Conservation (phyloP, 2,888 invertebrate species). For the Gandaritis pyraliata region DNA sequence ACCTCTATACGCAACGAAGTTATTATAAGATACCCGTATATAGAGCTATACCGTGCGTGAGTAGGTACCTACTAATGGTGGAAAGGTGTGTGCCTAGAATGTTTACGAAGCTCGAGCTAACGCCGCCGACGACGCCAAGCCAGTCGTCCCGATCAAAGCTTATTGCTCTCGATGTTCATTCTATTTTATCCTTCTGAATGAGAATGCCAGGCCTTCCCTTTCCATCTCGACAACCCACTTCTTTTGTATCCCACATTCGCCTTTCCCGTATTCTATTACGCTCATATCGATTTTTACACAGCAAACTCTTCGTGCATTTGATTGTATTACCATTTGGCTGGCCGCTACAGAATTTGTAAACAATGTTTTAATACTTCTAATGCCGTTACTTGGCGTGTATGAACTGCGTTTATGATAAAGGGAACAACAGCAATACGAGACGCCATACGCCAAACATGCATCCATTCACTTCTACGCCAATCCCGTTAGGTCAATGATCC, state of each 20-base stretch:
- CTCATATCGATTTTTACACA: neutral
- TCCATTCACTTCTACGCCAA: constrained; percentile 52
- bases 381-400: constrained; percentile 35
- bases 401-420: constrained; percentile 42
- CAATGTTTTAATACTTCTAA: too few relatives aligned
- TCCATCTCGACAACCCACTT: constrained; percentile 22
- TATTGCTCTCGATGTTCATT: constrained; percentile 46
- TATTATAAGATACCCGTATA: neutral
- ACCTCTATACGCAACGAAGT: neutral
- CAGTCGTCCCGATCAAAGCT: constrained; percentile 28
- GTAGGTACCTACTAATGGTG: neutral
- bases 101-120: constrained; percentile 36
- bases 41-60: neutral
- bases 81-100: constrained; percentile 14
- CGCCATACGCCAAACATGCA: constrained; percentile 50
- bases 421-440: constrained; percentile 44
- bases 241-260: constrained; percentile 22
- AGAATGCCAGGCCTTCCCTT: constrained; percentile 39
- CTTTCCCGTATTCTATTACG: constrained; percentile 10
- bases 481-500: constrained; percentile 76
- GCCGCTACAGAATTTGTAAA: neutral
- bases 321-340: neutral
- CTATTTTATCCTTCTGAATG: constrained; percentile 40
- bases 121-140: constrained; percentile 27
- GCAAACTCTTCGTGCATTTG: neutral